A percentile compares a stretch with the other conserved stretches of the same genome.
phyloP scores from a whole-genome alignment of 2,888 invertebrate genomes.

The Vandiemenella viatica region DNA sequence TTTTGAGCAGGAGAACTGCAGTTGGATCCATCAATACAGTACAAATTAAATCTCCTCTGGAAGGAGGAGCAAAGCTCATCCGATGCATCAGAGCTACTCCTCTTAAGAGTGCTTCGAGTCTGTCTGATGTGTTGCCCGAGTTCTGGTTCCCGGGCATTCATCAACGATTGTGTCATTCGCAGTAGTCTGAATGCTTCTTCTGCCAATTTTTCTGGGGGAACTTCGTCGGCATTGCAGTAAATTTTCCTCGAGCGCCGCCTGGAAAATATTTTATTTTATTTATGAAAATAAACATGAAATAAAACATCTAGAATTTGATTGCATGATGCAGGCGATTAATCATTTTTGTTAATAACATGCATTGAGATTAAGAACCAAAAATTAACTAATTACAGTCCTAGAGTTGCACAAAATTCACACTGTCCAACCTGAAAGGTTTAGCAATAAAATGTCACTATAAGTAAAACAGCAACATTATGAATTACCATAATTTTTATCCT shows the following conservation, averaged over 20 bases:
- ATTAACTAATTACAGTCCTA: too few relatives aligned
- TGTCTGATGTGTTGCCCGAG: conserved; percentile 27
- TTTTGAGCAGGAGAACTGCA: conserved; percentile 4
- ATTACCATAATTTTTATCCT: too few relatives aligned
- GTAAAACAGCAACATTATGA: too few relatives aligned
- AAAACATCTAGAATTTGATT: too few relatives aligned
- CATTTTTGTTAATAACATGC: too few relatives aligned
- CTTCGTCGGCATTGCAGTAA: conserved; percentile 30
- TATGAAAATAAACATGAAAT: too few relatives aligned
- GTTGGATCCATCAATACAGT: not conserved
- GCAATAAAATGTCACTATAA: too few relatives aligned
- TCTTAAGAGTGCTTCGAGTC: not conserved
- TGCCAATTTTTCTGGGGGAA: conserved; percentile 45
- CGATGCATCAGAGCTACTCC: not conserved
- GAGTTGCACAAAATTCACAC: too few relatives aligned
- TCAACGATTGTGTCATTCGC: conserved; percentile 46
- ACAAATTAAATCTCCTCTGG: not conserved
- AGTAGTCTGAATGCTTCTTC: conserved; percentile 47
- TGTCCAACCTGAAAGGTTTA: too few relatives aligned
- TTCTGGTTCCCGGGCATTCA: conserved; percentile 47
- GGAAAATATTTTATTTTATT: too few relatives aligned
- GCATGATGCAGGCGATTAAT: too few relatives aligned
- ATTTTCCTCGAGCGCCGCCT: conserved; percentile 12
- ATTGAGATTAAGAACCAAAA: too few relatives aligned
- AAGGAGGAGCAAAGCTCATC: not conserved